Evolutionary conservation across 2,797 vertebrate genomes (phyloP).

Genomic region (Hippopotamyrus pictus): DNA sequence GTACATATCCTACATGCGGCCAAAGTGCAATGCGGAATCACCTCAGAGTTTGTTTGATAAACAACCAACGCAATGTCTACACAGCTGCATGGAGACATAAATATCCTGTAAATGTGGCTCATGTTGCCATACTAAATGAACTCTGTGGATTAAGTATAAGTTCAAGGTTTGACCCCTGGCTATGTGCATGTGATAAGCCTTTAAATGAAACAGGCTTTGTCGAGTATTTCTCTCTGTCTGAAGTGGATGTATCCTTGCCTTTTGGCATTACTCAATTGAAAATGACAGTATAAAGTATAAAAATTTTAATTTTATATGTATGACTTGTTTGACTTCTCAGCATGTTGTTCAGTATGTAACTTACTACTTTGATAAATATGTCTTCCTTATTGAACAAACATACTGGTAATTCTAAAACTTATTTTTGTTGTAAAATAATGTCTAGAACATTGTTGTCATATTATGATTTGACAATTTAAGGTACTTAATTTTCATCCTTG

Average conservation of each 20-base stretch:
- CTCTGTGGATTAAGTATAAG: slow-evolving; percentile 17
- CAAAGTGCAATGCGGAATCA: slow-evolving; percentile 8
- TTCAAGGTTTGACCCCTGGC: slow-evolving; percentile 12
- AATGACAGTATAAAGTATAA: background rate
- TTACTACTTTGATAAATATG: background rate
- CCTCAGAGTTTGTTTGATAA: slow-evolving; percentile 14
- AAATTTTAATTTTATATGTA: background rate
- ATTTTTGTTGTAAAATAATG: background rate
- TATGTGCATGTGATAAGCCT: slow-evolving; percentile 1
- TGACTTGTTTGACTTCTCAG: background rate
- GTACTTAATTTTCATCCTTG: background rate
- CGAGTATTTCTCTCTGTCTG: background rate
- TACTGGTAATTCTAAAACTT: background rate
- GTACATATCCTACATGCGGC: slow-evolving; percentile 7
- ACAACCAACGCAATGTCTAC: slow-evolving; percentile 13
- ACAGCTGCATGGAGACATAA: slow-evolving; percentile 24
- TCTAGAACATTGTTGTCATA: background rate
- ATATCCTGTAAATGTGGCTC: slow-evolving; percentile 14
- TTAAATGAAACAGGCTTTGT: background rate
- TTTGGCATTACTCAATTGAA: background rate
- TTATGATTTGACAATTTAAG: background rate
- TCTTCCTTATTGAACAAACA: background rate
- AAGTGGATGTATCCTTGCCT: background rate
- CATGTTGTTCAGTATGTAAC: background rate
- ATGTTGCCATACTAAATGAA: background rate